These are phyloP conservation scores for Syrmaticus mikado DNA, from an alignment of 2,113 vertebrate genomes.

Conservation along the genomic window DNA sequence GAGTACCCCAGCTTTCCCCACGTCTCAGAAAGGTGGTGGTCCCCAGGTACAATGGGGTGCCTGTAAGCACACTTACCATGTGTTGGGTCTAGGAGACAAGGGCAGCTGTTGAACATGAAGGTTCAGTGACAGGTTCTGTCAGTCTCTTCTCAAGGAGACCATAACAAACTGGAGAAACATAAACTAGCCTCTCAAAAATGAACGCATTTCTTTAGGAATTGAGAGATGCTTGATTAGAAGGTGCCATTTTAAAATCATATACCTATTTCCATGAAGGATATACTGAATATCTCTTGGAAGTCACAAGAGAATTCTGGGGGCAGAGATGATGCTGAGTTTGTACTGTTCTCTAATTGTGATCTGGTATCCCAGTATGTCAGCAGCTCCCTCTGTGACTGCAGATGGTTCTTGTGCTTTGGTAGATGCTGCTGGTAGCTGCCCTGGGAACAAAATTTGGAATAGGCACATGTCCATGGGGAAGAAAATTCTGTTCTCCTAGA, in stretches of 20 bases:
- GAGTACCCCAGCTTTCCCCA: neutral
- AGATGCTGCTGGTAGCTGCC: neutral
- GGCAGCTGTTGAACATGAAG: neutral
- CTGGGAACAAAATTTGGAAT: neutral
- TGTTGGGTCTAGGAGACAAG: neutral
- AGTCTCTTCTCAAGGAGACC: neutral
- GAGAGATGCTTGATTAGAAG: neutral
- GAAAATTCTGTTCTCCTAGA: neutral
- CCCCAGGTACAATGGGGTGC: too few relatives aligned
- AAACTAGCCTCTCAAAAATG: neutral
- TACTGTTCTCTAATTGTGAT: neutral
- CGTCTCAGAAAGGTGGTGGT: neutral
- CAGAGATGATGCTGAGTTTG: neutral
- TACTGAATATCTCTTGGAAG: neutral
- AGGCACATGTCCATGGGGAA: neutral
- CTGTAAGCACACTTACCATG: neutral
- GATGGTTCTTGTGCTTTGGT: neutral
- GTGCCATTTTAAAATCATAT: neutral
- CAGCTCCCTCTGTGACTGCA: neutral
- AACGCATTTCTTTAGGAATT: neutral
- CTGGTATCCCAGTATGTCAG: neutral
- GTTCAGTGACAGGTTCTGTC: neutral
- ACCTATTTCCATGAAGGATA: neutral
- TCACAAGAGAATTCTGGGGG: neutral
- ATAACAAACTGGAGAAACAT: neutral